phyloP scores from a whole-genome alignment of 2,888 invertebrate species.

The Amiota mariae region DNA sequence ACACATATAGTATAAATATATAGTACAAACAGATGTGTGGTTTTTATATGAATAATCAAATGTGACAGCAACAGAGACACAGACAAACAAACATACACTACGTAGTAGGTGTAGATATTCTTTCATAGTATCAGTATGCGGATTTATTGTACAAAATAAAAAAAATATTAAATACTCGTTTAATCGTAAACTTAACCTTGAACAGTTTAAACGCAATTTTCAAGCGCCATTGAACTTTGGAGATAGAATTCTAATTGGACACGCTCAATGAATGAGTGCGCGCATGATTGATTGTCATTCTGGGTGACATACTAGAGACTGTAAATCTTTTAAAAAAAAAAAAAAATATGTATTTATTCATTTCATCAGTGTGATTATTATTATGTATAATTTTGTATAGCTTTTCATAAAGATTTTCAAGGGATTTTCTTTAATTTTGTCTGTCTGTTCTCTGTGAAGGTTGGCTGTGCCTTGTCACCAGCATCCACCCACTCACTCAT shows the following conservation, averaged over 20 bases:
- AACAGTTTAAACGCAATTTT: constrained; percentile 6
- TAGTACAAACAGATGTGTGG: background rate
- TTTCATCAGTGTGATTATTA: background rate
- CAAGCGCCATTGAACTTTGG: constrained; percentile 23
- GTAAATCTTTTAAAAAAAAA: constrained; percentile 20
- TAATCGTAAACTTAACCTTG: constrained; percentile 22
- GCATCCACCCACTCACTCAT: no score
- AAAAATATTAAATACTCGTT: background rate
- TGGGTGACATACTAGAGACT: constrained; percentile 3
- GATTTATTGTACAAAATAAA: no score
- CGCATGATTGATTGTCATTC: constrained; percentile 23
- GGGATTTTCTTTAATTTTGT: background rate
- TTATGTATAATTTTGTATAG: no score
- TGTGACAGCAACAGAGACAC: background rate
- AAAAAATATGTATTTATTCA: background rate
- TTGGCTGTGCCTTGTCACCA: background rate
- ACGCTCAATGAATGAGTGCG: constrained; percentile 6
- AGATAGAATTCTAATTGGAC: constrained; percentile 12
- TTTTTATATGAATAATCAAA: background rate
- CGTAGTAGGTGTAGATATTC: constrained; percentile 5
- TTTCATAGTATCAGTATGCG: no score
- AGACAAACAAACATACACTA: background rate
- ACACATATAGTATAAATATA: no score
- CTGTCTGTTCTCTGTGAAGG: background rate
- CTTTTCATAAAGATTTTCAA: no score